A percentile compares a stretch with the other conserved stretches of the same genome.
These are phyloP conservation scores for Lepeophtheirus nordmannii DNA, from an alignment of 2,888 invertebrate species.

Conservation along the genomic window DNA sequence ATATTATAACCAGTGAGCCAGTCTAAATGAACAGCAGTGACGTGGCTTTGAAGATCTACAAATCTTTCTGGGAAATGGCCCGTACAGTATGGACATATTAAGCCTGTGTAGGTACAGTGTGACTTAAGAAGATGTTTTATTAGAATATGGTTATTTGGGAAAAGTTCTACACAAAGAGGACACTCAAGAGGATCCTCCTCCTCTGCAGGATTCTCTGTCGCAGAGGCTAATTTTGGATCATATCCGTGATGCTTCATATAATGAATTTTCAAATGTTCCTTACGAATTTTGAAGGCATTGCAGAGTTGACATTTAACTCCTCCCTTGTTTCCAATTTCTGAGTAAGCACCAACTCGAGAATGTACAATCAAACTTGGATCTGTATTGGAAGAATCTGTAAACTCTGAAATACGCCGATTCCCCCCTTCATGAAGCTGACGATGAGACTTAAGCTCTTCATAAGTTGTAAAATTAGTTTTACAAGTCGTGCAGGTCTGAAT, in stretches of 20 bases:
- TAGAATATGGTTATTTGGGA: constrained; percentile 15
- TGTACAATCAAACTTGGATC: constrained; percentile 12
- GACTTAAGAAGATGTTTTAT: constrained; percentile 18
- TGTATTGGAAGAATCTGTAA: not conserved
- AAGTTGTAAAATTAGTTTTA: constrained; percentile 12
- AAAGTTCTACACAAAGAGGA: constrained; percentile 1
- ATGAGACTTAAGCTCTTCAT: constrained; percentile 15
- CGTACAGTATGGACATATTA: constrained; percentile 19
- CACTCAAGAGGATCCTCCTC: constrained; percentile 1
- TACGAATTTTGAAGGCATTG: constrained; percentile 21
- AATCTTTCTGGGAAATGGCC: constrained; percentile 17
- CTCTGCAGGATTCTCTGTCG: not conserved
- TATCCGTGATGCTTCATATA: constrained; percentile 20
- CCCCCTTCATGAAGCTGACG: constrained; percentile 19
- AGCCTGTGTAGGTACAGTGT: constrained; percentile 13
- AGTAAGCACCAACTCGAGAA: constrained; percentile 16
- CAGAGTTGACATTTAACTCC: constrained; percentile 21
- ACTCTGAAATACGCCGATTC: not conserved
- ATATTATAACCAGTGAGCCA: constrained; percentile 18
- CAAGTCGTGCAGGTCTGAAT: constrained; percentile 21
- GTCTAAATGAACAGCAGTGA: constrained; percentile 14
- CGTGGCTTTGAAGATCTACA: constrained; percentile 20
- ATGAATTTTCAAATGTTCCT: constrained; percentile 21
- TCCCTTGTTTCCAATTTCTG: constrained; percentile 18
- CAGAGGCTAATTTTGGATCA: constrained; percentile 12